These are phyloP conservation scores for Trachurus trachurus DNA, from an alignment of 2,797 vertebrate species.

Conservation along the genomic window DNA sequence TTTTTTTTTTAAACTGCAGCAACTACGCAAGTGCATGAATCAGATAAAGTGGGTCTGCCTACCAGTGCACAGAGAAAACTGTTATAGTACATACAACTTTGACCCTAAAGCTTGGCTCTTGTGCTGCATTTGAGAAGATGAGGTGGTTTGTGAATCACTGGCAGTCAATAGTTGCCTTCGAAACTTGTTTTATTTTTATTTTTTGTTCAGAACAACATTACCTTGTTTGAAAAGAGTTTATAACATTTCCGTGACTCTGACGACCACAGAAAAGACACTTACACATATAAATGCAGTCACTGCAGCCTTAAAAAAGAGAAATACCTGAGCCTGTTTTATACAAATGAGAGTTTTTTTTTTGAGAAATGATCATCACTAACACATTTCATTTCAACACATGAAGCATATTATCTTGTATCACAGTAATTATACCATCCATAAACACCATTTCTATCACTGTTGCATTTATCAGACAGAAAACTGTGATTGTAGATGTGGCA, in stretches of 20 bases:
- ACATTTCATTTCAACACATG: too few relatives aligned
- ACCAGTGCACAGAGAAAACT: slow-evolving; percentile 12
- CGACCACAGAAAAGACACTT: background rate
- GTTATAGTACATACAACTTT: background rate
- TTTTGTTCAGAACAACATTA: background rate
- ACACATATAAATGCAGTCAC: background rate
- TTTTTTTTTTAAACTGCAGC: slow-evolving; percentile 34
- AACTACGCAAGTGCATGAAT: slow-evolving; percentile 1
- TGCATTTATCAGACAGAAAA: too few relatives aligned
- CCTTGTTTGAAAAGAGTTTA: background rate
- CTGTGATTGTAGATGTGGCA: too few relatives aligned
- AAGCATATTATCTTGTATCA: too few relatives aligned
- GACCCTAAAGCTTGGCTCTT: background rate
- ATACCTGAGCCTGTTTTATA: too few relatives aligned
- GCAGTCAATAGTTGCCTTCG: background rate
- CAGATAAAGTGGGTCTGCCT: background rate
- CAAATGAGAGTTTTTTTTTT: too few relatives aligned
- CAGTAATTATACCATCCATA: too few relatives aligned
- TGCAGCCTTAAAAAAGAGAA: too few relatives aligned
- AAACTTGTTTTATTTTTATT: background rate
- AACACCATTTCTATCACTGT: too few relatives aligned
- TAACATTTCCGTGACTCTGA: background rate
- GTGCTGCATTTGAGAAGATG: slow-evolving; percentile 11
- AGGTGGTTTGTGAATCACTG: background rate
- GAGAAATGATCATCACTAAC: too few relatives aligned